phyloP scores from a whole-genome alignment of 2,113 vertebrate genomes.

The Bujurquina vittata region DNA sequence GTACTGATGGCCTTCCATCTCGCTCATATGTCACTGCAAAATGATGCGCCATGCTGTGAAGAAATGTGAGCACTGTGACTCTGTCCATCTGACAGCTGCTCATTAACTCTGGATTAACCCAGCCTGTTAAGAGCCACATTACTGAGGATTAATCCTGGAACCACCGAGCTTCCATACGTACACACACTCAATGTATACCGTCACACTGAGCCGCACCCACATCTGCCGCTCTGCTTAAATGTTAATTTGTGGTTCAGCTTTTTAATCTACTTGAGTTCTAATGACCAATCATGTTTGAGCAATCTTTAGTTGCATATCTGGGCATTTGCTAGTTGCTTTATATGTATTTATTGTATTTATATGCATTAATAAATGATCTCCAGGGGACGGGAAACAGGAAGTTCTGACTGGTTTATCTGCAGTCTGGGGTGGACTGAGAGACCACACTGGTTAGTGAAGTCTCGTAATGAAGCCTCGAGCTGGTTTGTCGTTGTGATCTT shows the following conservation, averaged over 20 bases:
- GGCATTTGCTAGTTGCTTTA: too few species aligned
- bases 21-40: neutral
- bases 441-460: neutral
- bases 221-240: neutral
- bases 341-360: too few species aligned
- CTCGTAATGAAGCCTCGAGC: neutral
- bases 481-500: neutral
- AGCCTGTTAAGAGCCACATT: conserved; percentile 40
- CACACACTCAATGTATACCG: neutral
- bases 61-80: neutral
- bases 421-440: accelerated
- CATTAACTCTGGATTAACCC: conserved; percentile 53
- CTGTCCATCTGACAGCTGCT: conserved; percentile 55
- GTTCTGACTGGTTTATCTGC: neutral
- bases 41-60: neutral
- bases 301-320: neutral
- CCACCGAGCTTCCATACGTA: neutral
- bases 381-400: neutral
- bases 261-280: neutral
- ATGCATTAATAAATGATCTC: neutral
- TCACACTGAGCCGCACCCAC: neutral
- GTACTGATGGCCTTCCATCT: too few species aligned
- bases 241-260: neutral
- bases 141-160: conserved; percentile 42
- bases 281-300: neutral